phyloP scores from a whole-genome alignment of 2,797 vertebrate genomes.

The Intellagama lesueurii region DNA sequence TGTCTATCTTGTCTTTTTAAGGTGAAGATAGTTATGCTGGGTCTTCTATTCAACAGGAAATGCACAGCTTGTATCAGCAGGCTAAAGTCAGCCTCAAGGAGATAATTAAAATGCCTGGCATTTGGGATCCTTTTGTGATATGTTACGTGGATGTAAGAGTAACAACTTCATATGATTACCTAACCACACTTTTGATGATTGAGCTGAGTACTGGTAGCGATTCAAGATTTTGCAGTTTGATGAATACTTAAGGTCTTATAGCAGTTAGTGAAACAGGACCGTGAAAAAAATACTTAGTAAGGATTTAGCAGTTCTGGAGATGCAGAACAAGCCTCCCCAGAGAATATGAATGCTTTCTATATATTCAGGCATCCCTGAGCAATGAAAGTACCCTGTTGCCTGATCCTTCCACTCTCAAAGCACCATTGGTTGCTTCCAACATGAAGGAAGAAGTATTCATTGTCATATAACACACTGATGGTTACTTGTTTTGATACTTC shows the following conservation, averaged over 20 bases:
- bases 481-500: no score
- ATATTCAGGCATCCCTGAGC: no score
- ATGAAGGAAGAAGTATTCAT: no score
- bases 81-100: constrained; percentile 83
- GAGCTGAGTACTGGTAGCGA: neutral
- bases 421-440: no score
- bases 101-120: constrained; percentile 85
- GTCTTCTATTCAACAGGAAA: constrained; percentile 68
- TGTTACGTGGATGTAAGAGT: constrained; percentile 87
- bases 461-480: neutral
- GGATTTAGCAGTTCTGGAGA: neutral
- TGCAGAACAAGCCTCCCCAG: neutral
- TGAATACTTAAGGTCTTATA: neutral
- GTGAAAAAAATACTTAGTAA: neutral
- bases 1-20: constrained; percentile 55
- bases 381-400: no score
- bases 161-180: constrained; percentile 20
- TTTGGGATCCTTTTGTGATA: constrained; percentile 93
- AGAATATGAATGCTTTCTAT: no score
- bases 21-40: constrained; percentile 72
- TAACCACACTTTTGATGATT: neutral
- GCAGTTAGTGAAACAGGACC: neutral
- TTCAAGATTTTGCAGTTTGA: neutral
- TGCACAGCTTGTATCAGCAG: constrained; percentile 85
- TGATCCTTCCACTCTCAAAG: no score